Conservation (phyloP, 2,113 vertebrate species). For the Atherinomorus stipes region DNA sequence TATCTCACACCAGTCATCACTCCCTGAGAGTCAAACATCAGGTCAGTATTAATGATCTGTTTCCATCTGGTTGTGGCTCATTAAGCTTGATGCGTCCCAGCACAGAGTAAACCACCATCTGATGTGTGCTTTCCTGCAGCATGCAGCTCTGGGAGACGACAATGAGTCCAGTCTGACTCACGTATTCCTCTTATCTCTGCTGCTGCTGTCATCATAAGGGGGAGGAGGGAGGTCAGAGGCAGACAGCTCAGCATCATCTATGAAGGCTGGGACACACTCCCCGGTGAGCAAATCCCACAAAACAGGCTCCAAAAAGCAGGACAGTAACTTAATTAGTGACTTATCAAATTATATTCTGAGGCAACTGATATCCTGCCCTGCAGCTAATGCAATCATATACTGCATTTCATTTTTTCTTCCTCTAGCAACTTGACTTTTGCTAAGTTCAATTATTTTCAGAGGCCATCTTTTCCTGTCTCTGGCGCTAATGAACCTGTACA, state of each 20-base stretch:
- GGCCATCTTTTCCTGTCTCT: conserved; percentile 61
- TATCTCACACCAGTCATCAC: conserved; percentile 37
- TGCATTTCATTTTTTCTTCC: conserved; percentile 56
- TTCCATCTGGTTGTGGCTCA: conserved; percentile 63
- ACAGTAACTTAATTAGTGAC: conserved; percentile 79
- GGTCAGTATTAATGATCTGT: conserved; percentile 62
- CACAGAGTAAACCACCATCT: conserved; percentile 37
- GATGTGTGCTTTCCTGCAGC: conserved; percentile 54
- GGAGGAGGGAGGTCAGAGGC: background rate
- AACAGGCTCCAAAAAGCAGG: conserved; percentile 67
- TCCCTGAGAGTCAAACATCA: conserved; percentile 42
- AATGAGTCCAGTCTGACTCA: conserved; percentile 47
- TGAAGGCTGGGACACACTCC: conserved; percentile 55
- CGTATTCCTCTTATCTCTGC: conserved; percentile 55
- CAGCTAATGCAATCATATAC: conserved; percentile 80
- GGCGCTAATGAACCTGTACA: conserved; percentile 69
- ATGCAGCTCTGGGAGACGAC: conserved; percentile 40
- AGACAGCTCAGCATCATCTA: conserved; percentile 32
- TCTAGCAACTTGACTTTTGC: conserved; percentile 61
- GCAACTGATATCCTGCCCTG: conserved; percentile 78
- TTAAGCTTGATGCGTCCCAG: conserved; percentile 41
- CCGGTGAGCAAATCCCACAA: conserved; percentile 65
- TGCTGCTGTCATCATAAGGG: conserved; percentile 47
- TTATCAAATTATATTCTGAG: conserved; percentile 79
- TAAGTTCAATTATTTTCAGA: conserved; percentile 75